These are phyloP conservation scores for Pristiophorus japonicus DNA, from an alignment of 2,113 vertebrate genomes.

Conservation along the genomic window DNA sequence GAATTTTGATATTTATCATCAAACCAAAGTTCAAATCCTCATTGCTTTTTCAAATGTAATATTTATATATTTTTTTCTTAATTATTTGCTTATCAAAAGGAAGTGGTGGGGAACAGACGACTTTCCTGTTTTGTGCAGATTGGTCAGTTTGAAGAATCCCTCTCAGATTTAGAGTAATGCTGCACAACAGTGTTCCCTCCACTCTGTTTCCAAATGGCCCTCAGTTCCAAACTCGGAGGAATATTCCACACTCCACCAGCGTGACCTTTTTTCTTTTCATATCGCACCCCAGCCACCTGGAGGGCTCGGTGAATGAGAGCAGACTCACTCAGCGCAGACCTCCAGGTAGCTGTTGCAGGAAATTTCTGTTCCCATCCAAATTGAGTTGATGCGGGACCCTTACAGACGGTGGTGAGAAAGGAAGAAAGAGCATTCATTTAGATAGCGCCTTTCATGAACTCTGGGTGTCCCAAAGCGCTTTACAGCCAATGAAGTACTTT, in stretches of 20 bases:
- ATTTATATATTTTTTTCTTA: not conserved
- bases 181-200: not conserved
- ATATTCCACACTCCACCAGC: not conserved
- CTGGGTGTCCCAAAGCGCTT: not conserved
- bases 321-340: too few species aligned
- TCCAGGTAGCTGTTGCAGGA: not conserved
- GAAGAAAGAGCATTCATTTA: not conserved
- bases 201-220: not conserved
- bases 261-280: not conserved
- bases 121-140: not conserved
- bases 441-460: not conserved
- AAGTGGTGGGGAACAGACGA: not conserved
- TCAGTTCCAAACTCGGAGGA: not conserved
- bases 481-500: not conserved
- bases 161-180: not conserved
- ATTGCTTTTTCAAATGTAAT: not conserved
- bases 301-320: too few species aligned
- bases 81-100: not conserved
- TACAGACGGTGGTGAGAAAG: not conserved
- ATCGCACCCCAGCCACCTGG: not conserved
- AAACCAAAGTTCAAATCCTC: not conserved
- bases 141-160: not conserved
- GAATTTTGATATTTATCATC: not conserved
- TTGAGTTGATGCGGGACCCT: not conserved
- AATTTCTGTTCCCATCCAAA: not conserved